Evolutionary conservation across 2,797 vertebrate species (phyloP).

Genomic region (Mus spretus): DNA sequence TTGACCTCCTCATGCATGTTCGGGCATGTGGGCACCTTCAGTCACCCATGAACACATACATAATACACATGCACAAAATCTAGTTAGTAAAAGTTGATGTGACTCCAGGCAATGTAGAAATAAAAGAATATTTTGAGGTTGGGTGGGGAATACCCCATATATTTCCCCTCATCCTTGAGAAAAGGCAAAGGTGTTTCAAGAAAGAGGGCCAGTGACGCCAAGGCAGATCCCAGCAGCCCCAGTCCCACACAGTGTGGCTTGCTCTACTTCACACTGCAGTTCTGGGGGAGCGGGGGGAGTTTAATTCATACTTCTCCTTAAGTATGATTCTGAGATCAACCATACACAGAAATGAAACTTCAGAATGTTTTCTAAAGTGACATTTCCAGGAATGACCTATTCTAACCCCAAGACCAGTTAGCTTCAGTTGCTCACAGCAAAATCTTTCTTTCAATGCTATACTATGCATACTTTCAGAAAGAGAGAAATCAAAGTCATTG

Average conservation of each 20-base stretch:
- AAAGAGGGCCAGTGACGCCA: neutral
- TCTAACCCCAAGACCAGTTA: constrained; percentile 25
- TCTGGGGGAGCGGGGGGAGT: neutral
- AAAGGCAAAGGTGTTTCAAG: neutral
- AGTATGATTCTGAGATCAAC: neutral
- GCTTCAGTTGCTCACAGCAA: neutral
- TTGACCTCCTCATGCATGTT: neutral
- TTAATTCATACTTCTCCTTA: constrained; percentile 18
- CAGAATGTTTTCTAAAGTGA: neutral
- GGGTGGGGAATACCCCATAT: neutral
- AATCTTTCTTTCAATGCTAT: neutral
- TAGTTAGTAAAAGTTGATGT: neutral
- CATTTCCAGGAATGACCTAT: constrained; percentile 33
- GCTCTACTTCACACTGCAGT: neutral
- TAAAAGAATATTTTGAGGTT: neutral
- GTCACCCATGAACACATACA: neutral
- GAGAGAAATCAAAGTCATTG: neutral
- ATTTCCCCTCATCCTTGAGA: neutral
- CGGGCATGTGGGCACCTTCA: neutral
- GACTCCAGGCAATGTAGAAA: neutral
- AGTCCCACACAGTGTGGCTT: neutral
- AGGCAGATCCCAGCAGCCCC: neutral
- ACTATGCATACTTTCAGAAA: neutral
- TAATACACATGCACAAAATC: neutral
- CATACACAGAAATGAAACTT: neutral